phyloP scores from a whole-genome alignment of 2,888 invertebrate genomes.

The Conomelus anceps region DNA sequence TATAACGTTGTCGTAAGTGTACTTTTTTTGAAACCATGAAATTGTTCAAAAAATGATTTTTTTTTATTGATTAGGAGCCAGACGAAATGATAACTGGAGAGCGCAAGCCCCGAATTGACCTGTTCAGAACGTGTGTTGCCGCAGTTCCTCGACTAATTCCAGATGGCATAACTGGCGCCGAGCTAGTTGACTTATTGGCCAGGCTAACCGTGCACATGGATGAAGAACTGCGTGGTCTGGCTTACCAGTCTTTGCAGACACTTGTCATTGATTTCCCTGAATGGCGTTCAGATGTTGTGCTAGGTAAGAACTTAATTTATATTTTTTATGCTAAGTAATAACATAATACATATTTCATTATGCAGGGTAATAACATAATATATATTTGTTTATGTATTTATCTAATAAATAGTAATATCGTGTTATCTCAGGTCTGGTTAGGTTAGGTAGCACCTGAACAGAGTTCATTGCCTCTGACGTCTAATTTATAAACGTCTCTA shows the following conservation, averaged over 20 bases:
- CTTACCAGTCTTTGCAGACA: slow-evolving; percentile 92
- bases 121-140: slow-evolving; percentile 96
- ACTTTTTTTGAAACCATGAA: no score
- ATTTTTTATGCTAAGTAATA: neutral
- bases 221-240: slow-evolving; percentile 88
- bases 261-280: slow-evolving; percentile 93
- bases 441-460: no score
- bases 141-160: slow-evolving; percentile 96
- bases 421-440: no score
- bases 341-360: neutral
- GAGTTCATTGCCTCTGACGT: no score
- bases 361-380: no score
- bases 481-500: no score
- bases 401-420: neutral
- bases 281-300: slow-evolving; percentile 93
- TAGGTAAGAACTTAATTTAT: slow-evolving; percentile 40
- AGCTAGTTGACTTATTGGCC: slow-evolving; percentile 88
- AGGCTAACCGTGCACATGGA: slow-evolving; percentile 97
- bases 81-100: slow-evolving; percentile 91
- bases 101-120: slow-evolving; percentile 92
- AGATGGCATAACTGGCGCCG: slow-evolving; percentile 91
- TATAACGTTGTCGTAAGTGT: no score
- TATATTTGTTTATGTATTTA: neutral
- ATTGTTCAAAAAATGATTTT: no score
- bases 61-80: slow-evolving; percentile 52